Conservation (phyloP, 2,113 vertebrate genomes). For the Perognathus longimembris region DNA sequence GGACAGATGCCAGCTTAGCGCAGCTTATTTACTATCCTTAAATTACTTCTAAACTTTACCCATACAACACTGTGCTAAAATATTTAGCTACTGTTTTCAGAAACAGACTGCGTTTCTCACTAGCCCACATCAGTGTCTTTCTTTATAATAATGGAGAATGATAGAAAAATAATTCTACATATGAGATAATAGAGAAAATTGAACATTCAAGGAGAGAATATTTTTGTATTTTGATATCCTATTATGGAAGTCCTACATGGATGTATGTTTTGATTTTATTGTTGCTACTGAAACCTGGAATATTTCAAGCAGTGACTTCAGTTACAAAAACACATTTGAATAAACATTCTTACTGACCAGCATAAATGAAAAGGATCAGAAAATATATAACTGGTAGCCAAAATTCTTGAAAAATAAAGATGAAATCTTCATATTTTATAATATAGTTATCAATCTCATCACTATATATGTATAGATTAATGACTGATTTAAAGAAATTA, state of each 20-base stretch:
- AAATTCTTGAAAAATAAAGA: background rate
- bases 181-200: constrained; percentile 8
- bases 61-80: constrained; percentile 33
- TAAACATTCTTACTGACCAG: background rate
- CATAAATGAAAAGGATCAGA: background rate
- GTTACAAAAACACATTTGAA: constrained; percentile 17
- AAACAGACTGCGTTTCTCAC: background rate
- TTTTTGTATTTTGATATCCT: background rate
- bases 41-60: constrained; percentile 62
- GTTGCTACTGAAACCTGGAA: background rate
- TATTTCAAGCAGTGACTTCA: constrained; percentile 16
- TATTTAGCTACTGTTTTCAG: constrained; percentile 20
- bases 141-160: constrained; percentile 4
- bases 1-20: constrained; percentile 38
- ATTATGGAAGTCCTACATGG: background rate
- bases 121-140: background rate
- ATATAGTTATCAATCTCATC: background rate
- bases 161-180: constrained; percentile 23
- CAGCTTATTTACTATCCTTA: constrained; percentile 52
- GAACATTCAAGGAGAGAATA: background rate
- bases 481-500: background rate
- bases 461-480: background rate
- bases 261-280: background rate
- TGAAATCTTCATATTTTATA: constrained; percentile 10
- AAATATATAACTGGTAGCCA: background rate